These are phyloP conservation scores for Aphelinus certus DNA, from an alignment of 1,140 invertebrate genomes.

Conservation along the genomic window DNA sequence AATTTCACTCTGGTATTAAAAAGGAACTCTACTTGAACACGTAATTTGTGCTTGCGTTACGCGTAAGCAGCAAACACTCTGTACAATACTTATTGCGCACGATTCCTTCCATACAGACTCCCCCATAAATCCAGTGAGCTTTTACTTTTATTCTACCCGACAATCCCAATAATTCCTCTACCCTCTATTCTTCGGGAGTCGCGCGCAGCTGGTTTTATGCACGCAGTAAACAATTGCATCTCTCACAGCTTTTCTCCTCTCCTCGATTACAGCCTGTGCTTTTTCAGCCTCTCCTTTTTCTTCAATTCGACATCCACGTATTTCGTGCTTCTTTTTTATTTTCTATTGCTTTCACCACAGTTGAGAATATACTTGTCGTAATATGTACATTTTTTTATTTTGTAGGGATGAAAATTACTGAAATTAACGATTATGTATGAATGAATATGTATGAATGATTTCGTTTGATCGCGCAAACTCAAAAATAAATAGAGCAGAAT, in stretches of 20 bases:
- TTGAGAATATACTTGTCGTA: too few relatives aligned
- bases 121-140: slow-evolving; percentile 49
- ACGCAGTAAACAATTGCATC: slow-evolving; percentile 16
- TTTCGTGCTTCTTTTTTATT: neutral
- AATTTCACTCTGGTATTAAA: neutral
- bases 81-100: neutral
- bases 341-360: neutral
- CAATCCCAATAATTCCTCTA: slow-evolving; percentile 24
- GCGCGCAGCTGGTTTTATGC: slow-evolving; percentile 7
- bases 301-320: neutral
- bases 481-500: too few relatives aligned
- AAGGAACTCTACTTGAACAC: too few relatives aligned
- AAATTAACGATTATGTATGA: too few relatives aligned
- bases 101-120: slow-evolving; percentile 30
- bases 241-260: neutral
- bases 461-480: too few relatives aligned
- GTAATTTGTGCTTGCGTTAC: too few relatives aligned
- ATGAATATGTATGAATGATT: too few relatives aligned
- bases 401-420: too few relatives aligned
- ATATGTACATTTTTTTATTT: too few relatives aligned
- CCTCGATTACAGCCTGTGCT: slow-evolving; percentile 9
- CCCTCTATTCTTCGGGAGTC: slow-evolving; percentile 9
- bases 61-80: neutral
- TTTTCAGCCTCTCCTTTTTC: neutral
- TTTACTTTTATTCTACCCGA: slow-evolving; percentile 14